Percentiles rank a stretch among this genome's conserved stretches.
These are phyloP conservation scores for Phyllostomus discolor DNA, from an alignment of 2,113 vertebrate species.

Conservation along the genomic window DNA sequence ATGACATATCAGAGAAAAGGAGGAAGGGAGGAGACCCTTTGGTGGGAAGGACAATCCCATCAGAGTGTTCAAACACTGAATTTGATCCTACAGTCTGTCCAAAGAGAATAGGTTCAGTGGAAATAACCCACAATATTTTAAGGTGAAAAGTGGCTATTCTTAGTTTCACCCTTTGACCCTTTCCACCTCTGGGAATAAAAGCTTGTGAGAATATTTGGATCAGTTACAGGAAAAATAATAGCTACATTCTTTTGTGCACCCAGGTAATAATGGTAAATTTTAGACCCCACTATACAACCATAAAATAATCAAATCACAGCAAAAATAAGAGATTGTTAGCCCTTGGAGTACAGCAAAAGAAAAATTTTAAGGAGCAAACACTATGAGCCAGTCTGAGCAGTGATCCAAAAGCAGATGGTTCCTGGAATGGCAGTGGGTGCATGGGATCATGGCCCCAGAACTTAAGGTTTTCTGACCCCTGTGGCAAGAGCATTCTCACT, in stretches of 20 bases:
- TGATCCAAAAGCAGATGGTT: neutral
- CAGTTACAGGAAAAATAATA: neutral
- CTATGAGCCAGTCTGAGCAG: neutral
- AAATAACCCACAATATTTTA: neutral
- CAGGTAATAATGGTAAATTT: neutral
- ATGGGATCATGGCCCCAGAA: accelerated
- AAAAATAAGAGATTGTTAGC: neutral
- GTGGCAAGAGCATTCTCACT: neutral
- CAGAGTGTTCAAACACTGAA: neutral
- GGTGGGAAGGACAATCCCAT: neutral
- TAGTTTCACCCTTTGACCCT: neutral
- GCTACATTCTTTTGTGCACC: neutral
- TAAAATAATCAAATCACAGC: neutral
- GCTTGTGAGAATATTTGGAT: neutral
- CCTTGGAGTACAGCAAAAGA: neutral
- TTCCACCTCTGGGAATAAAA: neutral
- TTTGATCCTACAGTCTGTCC: neutral
- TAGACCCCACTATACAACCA: neutral
- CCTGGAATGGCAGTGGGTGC: neutral
- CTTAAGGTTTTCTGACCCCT: neutral
- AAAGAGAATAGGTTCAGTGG: neutral
- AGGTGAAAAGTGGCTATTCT: neutral
- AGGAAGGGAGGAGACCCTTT: neutral
- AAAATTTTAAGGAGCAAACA: neutral
- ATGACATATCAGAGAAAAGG: neutral